Base-by-base conservation (phyloP, 2,113 vertebrate genomes). In the Haemorhous mexicanus region DNA sequence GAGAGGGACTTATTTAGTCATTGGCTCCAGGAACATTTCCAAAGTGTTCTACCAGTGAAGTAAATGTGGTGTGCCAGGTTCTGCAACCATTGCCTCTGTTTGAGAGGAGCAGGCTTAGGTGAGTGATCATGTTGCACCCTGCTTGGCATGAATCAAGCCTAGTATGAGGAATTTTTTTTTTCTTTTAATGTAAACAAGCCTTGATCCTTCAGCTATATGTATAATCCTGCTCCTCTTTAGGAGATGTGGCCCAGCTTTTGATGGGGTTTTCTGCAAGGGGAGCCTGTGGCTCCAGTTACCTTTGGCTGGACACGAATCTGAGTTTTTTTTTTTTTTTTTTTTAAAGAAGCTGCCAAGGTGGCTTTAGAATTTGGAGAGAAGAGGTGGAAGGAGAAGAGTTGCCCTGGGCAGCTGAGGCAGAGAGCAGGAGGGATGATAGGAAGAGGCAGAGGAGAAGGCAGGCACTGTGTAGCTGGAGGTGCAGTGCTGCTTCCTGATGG, bases 1-100 rank as follows among this genome's bases (percentile, higher is more conserved):
- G 68, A 94, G 62, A 85, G 69, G 73, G 66, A 30, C 52, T 96
- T 95, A 93, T 86, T 93, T 94, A 86, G 89, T 94, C 79, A 89
- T 79, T 93, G 82, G 84, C 58, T 87, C 52, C 59, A 87, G 92
- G 79, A 95, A 64, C 35, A 6, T 77, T 95, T 94, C 82, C 64
- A 83, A 85, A 96, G 72, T 27, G 50, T 72, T 87, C 37, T 81
- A 95, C 52, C 46, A 56, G 13, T 69, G 27, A 21, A 68, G 32
- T 55, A 55, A 72, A 58, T 2, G 13, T 5, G 8, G 24, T 75
- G 44, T 63, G 35, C 69, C n/a, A 50, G 55, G 33, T 86, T 62
- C 64, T 69, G 37, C 68, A 74, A 4, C 63, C 46, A 6, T 43
- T 76, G 61, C 52, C 32, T 59, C n/a, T 49, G 33, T 76, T 43